Base-by-base conservation (phyloP, 2,888 invertebrate species). In the Pristionchus maxplancki region DNA sequence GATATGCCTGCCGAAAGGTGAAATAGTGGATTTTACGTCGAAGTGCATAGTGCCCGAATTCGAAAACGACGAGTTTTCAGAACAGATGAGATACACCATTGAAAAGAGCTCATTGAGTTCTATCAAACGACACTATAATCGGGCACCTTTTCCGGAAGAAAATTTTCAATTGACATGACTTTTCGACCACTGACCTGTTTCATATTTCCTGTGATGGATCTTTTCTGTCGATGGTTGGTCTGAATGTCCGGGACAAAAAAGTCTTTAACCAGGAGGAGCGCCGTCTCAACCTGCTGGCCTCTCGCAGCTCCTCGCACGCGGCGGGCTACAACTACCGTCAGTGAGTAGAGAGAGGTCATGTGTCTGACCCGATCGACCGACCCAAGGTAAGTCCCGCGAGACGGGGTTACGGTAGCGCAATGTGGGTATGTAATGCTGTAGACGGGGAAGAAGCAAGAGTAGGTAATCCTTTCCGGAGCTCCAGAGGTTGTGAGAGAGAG, bases 191-290 rank as follows among this genome's bases (percentile, higher is more conserved):
- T 71, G 5, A 34, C 37, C n/a, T n/a, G n/a, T n/a, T n/a, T n/a
- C n/a, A n/a, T n/a, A n/a, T n/a, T n/a, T n/a, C n/a, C n/a, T n/a
- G n/a, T 40, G 24, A 31, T 20, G 11, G 50, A 50, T 4, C 15
- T 50, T 11, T 2, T 50, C 17, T 48, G 11, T 50, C 50, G 17
- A 50, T 50, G 2, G 11, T 2, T 15, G 6, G 44, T 48, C 44
- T 9, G 44, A 48, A 11, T 48, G 44, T 48, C 44, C 8, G 44
- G 6, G 44, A n/a, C n/a, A 53, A 17, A 53, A 20, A 53, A 53
- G 3, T 15, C 20, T 53, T 37, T 89, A 71, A 44, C 11, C 62
- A 92, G 92, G 93, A 93, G 58, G 93, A 93, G 84, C 90, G 91
- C 34, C 91, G 91, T 64, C 89, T 85, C 9, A 40, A 85, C 37